Conservation (phyloP, 2,888 invertebrate genomes). For the Polymixis lichenea region DNA sequence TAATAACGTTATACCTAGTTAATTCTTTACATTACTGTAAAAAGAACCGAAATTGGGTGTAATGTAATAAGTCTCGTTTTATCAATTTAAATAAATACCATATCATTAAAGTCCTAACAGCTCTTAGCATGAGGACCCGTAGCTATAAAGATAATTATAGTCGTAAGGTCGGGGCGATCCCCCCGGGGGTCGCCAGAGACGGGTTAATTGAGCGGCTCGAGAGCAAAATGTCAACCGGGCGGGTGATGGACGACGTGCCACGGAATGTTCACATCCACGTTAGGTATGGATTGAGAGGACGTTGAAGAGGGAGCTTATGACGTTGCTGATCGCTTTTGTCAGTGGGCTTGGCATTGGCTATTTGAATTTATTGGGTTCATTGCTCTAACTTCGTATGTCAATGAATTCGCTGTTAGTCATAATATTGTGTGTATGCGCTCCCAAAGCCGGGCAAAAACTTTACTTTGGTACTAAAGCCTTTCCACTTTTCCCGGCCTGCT, state of each 20-base stretch:
- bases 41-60: neutral
- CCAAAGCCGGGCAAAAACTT: neutral
- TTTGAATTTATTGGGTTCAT: slow-evolving; percentile 16
- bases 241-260: slow-evolving; percentile 63
- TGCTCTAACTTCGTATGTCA: neutral
- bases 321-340: neutral
- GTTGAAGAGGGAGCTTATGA: slow-evolving; percentile 19
- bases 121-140: slow-evolving; percentile 41
- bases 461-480: neutral
- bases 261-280: slow-evolving; percentile 28
- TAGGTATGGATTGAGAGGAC: slow-evolving; percentile 6
- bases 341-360: neutral
- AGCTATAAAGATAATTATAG: slow-evolving; percentile 63
- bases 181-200: slow-evolving; percentile 57
- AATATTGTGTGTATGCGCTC: neutral
- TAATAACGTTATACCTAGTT: neutral
- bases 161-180: slow-evolving; percentile 51
- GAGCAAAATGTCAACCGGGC: slow-evolving; percentile 69
- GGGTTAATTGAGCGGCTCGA: slow-evolving; percentile 71
- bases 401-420: neutral
- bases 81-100: slow-evolving; percentile 33
- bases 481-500: neutral
- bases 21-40: neutral
- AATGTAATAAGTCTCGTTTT: neutral
- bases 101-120: slow-evolving; percentile 13